Percentiles rank a stretch among this genome's conserved stretches.
Evolutionary conservation across 2,113 vertebrate genomes (phyloP).

Genomic region (Tetraodon nigroviridis): DNA sequence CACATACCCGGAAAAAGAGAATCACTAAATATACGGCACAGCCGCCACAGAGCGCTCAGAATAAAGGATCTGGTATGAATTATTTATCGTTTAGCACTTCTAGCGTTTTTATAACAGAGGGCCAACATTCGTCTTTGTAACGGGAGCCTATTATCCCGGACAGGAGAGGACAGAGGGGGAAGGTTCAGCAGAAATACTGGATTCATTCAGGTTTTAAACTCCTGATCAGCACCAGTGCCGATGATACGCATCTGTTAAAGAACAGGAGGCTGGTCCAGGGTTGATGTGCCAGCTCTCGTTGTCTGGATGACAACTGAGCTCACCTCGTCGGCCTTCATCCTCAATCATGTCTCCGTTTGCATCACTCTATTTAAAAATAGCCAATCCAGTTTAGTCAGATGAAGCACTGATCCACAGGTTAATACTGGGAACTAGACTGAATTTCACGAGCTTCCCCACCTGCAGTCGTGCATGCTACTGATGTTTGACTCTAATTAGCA

Average conservation of each 20-base stretch:
- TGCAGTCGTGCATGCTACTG: too few relatives aligned
- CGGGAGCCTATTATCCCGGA: neutral
- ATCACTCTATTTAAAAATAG: too few relatives aligned
- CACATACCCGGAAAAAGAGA: slow-evolving; percentile 20
- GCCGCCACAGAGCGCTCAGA: slow-evolving; percentile 1
- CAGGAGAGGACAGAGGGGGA: neutral
- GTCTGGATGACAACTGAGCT: too few relatives aligned
- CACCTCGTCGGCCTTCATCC: too few relatives aligned
- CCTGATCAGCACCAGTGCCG: neutral
- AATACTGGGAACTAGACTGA: too few relatives aligned
- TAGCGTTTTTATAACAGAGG: neutral
- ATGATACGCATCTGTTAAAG: neutral
- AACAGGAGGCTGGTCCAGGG: too few relatives aligned
- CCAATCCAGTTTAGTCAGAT: too few relatives aligned
- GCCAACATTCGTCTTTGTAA: neutral
- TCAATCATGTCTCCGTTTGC: too few relatives aligned
- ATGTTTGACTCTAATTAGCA: too few relatives aligned
- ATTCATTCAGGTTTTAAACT: neutral
- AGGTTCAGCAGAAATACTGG: neutral
- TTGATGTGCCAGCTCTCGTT: too few relatives aligned
- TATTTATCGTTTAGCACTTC: neutral
- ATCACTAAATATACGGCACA: neutral
- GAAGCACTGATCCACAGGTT: too few relatives aligned
- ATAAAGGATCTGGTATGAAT: slow-evolving; percentile 1
- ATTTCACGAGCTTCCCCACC: too few relatives aligned